Evolutionary conservation across 1,140 invertebrate species (phyloP).

Genomic region (Lutraria rhynchaena): DNA sequence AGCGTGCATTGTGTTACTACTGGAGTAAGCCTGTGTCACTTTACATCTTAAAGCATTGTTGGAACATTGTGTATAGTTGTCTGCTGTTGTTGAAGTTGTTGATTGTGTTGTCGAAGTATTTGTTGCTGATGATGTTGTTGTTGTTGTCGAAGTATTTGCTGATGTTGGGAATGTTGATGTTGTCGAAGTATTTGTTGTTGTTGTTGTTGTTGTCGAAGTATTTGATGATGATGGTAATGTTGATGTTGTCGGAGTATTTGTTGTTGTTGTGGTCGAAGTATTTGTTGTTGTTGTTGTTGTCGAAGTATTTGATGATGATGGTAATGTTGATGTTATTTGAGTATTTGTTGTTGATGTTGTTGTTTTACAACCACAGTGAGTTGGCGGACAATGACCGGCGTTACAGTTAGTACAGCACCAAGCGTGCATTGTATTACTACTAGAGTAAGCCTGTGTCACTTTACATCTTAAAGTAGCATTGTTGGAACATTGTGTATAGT

Average conservation of each 20-base stretch:
- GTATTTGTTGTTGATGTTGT: background rate
- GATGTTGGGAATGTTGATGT: background rate
- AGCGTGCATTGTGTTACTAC: background rate
- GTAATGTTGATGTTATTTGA: background rate
- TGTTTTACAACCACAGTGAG: background rate
- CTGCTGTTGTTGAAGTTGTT: too few relatives aligned
- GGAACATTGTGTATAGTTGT: too few relatives aligned
- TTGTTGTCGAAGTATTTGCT: background rate
- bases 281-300: background rate
- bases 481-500: too few relatives aligned
- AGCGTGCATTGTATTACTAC: background rate
- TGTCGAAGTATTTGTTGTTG: background rate
- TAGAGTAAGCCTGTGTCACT: background rate
- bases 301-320: background rate
- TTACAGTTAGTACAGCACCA: background rate
- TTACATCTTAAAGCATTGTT: background rate
- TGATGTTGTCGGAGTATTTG: background rate
- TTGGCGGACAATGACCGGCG: background rate
- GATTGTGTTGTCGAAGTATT: background rate
- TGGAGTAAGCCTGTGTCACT: background rate
- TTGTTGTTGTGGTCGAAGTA: conserved; percentile 1
- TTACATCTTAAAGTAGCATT: background rate
- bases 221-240: background rate
- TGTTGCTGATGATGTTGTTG: conserved; percentile 1
- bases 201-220: background rate